Evolutionary conservation across 1,140 invertebrate species (phyloP), one percentile per base, ranked within the genome.

Genomic region (Pentalonia nigronervosa): DNA sequence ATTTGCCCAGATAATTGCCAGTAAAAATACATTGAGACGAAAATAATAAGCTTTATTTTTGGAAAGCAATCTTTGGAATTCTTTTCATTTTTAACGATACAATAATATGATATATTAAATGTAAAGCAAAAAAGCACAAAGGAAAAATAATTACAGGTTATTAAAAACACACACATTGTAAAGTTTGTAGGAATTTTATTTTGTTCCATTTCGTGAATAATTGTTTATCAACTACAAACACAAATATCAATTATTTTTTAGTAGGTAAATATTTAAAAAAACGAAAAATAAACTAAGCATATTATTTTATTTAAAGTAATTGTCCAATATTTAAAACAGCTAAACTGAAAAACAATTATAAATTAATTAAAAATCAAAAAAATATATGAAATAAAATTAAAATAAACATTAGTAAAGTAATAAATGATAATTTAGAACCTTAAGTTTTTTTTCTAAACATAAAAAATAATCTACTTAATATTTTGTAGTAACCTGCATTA

Each of bases 181-280:
- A 76, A 76, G 60, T 76, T 76, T 76, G n/a, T 34, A 76, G 14
- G 30, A 76, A 76, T 76, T 76, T 76, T 76, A 30, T 76, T 76
- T 76, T 76, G 60, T 76, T 14, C 60, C 60, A 76, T 34, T 76
- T 76, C n/a, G n/a, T 17, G 60, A 76, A 76, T n/a, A 76, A 76
- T 34, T 76, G 30, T 34, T n/a, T 76, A 76, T 76, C n/a, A 76
- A 76, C 30, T 76, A 76, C 60, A 76, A 14, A 76, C n/a, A 76
- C 60, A 76, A 76, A 76, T n/a, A 76, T 76, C 60, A 76, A 76
- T 76, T 76, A 76, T 76, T 14, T 76, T 76, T 76, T 76, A 76
- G 30, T n/a, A n/a, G n/a, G n/a, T n/a, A 76, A n/a, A n/a, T 67
- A 67, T 76, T 76, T 76, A 7, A n/a, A 76, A 76, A n/a, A 76